phyloP scores from a whole-genome alignment of 2,888 invertebrate species.

The Xylota sylvarum region DNA sequence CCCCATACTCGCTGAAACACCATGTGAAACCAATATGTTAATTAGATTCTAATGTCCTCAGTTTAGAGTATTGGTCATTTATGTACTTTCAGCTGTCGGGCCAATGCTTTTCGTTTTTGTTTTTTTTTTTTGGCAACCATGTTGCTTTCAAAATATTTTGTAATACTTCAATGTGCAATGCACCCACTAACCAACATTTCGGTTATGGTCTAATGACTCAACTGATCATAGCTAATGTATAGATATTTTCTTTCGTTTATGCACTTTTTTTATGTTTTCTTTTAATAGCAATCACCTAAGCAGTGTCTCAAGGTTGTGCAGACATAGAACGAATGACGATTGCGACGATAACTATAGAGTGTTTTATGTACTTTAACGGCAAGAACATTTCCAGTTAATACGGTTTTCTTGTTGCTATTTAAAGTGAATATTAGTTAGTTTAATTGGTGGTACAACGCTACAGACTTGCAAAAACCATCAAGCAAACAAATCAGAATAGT shows the following conservation, averaged over 20 bases:
- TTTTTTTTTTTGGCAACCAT: slow-evolving; percentile 31
- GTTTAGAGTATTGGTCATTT: slow-evolving; percentile 45
- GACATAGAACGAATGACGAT: slow-evolving; percentile 35
- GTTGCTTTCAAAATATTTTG: slow-evolving; percentile 8
- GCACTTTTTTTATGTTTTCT: slow-evolving; percentile 1
- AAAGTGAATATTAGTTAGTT: slow-evolving; percentile 51
- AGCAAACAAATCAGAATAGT: slow-evolving; percentile 47
- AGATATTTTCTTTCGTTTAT: slow-evolving; percentile 6
- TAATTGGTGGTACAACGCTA: slow-evolving; percentile 51
- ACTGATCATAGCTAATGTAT: slow-evolving; percentile 55
- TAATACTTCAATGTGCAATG: slow-evolving; percentile 46
- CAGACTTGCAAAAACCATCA: not conserved
- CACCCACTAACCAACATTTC: slow-evolving; percentile 68
- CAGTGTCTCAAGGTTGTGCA: slow-evolving; percentile 65
- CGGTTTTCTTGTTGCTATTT: slow-evolving; percentile 49
- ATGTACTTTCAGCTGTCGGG: slow-evolving; percentile 49
- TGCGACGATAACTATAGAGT: slow-evolving; percentile 38
- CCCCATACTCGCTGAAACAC: slow-evolving; percentile 42
- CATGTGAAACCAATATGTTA: slow-evolving; percentile 54
- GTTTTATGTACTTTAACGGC: slow-evolving; percentile 21
- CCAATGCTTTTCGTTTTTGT: not conserved
- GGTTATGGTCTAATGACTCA: slow-evolving; percentile 69
- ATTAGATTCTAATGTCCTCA: slow-evolving; percentile 57
- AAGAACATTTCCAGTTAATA: slow-evolving; percentile 63
- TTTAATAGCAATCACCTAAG: slow-evolving; percentile 44